These are phyloP conservation scores for Agrochola litura DNA, from an alignment of 2,888 invertebrate genomes.

Conservation along the genomic window DNA sequence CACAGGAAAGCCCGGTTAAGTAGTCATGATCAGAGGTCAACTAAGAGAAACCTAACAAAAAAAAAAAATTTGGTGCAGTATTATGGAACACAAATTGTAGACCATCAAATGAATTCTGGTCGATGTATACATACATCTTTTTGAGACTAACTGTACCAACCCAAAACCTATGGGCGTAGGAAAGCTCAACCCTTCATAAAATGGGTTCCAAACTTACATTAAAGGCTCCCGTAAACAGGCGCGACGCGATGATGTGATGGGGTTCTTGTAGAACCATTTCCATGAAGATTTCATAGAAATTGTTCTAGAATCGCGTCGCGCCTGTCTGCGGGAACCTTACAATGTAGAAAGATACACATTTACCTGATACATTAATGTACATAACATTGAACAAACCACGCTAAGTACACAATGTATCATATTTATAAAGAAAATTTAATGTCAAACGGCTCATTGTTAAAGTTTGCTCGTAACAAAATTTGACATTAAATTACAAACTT, in stretches of 20 bases:
- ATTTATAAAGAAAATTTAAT: conserved; percentile 58
- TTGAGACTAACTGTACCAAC: too few species aligned
- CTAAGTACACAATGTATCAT: conserved; percentile 53
- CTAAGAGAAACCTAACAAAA: too few species aligned
- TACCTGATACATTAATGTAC: conserved; percentile 20
- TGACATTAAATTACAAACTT: conserved; percentile 81
- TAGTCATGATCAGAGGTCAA: too few species aligned
- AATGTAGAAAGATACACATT: conserved; percentile 23
- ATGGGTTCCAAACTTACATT: conserved; percentile 7
- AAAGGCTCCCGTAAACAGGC: background rate
- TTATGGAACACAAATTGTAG: background rate
- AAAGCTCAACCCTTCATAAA: background rate
- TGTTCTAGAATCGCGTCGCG: too few species aligned
- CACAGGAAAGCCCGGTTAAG: too few species aligned
- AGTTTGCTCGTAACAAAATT: conserved; percentile 74
- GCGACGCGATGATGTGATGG: too few species aligned
- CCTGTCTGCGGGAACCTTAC: background rate
- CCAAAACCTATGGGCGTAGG: background rate
- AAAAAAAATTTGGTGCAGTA: too few species aligned
- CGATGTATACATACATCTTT: background rate
- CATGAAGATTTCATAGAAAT: too few species aligned
- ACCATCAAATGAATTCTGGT: background rate
- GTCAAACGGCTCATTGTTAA: conserved; percentile 67
- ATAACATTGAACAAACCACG: conserved; percentile 31
- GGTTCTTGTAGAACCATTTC: too few species aligned